Base-by-base conservation (phyloP, 2,797 vertebrate species). In the Crocodylus rhombifer region DNA sequence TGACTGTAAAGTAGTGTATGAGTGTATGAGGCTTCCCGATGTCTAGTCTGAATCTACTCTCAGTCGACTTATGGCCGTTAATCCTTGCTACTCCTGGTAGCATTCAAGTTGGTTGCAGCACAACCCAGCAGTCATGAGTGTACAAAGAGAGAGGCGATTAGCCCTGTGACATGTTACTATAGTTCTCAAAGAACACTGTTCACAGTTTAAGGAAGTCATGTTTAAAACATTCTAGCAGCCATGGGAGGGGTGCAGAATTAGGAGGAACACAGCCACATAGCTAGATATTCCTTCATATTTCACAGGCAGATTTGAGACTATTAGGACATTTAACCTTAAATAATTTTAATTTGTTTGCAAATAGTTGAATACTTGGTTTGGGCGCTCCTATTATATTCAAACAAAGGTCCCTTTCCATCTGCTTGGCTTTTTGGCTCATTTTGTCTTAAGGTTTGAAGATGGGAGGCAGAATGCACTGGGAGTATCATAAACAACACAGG, bases 131-230 rank as follows among this genome's bases (percentile, higher is more conserved):
- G 42, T 51, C 10, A 10, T 51, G 42, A 51, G 42, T 11, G 42
- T 51, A 51, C 10, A 51, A 51, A 10, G 42, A 51, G 42, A 51
- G 42, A 51, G 42, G 42, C 42, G 42, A 51, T 51, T 51, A 51
- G 42, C 42, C 42, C 42, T 51, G 42, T 51, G 42, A 62, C 61
- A 62, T 4, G 7, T 62, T 62, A 25, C 13, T 30, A 71, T 80
- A 25, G 80, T 16, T 80, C 88, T 60, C 80, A 77, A 86, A 36
- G 17, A 51, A 51, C 90, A 95, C 74, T 65, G 12, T 11, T 81
- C 84, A 64, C 78, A 78, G 55, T 90, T 36, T 21, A 1, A 84
- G 58, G 61, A 86, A 91, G 88, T 18, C 90, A 90, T 82, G 84
- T 60, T 93, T 80, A 20, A 80, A 92, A 82, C 36, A 60, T 1